phyloP scores from a whole-genome alignment of 1,140 invertebrate species.

The Aphidius ervi region DNA sequence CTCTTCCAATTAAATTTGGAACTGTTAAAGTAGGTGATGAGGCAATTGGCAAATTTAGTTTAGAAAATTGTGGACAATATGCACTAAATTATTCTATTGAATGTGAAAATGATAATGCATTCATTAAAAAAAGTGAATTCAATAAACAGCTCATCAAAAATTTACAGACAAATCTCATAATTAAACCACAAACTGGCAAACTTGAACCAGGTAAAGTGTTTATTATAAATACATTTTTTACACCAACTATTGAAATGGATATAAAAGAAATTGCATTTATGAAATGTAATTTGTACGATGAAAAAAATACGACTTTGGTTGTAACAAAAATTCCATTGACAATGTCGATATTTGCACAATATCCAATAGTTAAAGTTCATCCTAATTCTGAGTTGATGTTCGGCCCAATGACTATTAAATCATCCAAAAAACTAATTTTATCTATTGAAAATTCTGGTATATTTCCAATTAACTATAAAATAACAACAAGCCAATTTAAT shows the following conservation, averaged over 20 bases:
- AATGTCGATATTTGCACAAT: conserved; percentile 35
- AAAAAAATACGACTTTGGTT: conserved; percentile 24
- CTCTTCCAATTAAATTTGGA: conserved; percentile 38
- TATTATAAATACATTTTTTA: conserved; percentile 30
- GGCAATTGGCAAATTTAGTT: conserved; percentile 22
- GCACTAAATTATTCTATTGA: conserved; percentile 37
- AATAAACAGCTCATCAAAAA: conserved; percentile 13
- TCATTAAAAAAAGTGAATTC: conserved; percentile 22
- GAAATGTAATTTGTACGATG: conserved; percentile 33
- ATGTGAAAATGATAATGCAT: not conserved
- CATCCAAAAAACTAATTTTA: conserved; percentile 31
- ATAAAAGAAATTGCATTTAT: conserved; percentile 33
- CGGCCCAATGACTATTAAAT: conserved; percentile 28
- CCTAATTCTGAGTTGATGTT: conserved; percentile 37
- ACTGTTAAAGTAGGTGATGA: conserved; percentile 27
- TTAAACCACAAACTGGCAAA: conserved; percentile 27
- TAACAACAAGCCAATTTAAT: conserved; percentile 7
- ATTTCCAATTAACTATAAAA: conserved; percentile 32
- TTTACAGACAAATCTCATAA: conserved; percentile 26
- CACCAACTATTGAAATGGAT: conserved; percentile 31
- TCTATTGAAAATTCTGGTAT: conserved; percentile 38
- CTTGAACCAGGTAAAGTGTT: conserved; percentile 25
- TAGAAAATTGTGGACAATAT: conserved; percentile 38
- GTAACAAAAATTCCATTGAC: conserved; percentile 36
- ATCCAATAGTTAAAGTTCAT: conserved; percentile 29